Base-by-base conservation (phyloP, 2,113 vertebrate species). In the Petrocephalus zakoni region DNA sequence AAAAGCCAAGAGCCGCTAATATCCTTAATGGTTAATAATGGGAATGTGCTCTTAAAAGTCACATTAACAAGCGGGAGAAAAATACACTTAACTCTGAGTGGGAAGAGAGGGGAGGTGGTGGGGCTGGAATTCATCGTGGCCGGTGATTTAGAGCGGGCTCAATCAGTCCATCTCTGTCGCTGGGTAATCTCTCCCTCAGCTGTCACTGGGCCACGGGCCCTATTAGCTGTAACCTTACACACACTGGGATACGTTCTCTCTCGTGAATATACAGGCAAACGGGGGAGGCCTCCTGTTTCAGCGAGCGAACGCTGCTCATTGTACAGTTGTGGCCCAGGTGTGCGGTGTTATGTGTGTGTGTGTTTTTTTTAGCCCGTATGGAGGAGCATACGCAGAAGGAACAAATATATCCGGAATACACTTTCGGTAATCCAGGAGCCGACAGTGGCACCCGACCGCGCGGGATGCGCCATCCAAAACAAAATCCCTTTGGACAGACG, bases 201-300 rank as follows among this genome's bases (percentile, higher is more conserved):
- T 93, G 93, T 93, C 93, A 93, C 90, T 89, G 89, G 92, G 91
- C 89, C 90, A 93, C 93, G 93, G 93, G 93, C 93, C 93, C 89
- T 88, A 93, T 93, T 93, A 93, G 93, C 94, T 95, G 95, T 95
- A 94, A 94, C 90, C 89, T 95, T 95, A 94, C 95, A 96, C 94
- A 93, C 93, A 93, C 93, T 84, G 89, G 92, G 91, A 93, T 94
- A 94, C 92, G 92, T 89, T 94, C 90, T 92, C 93, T 95, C 94
- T 19, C 1, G 94, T 95, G 95, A 94, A 96, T 95, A 95, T 96
- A 94, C 95, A 95, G 95, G 95, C 95, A 95, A 95, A 94, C 94
- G 95, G 91, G 89, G 90, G 94, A 93, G 94, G 93, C 95, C 92
- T 94, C 92, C 90, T 90, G 92, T 93, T 93, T 93, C 92, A 91